Evolutionary conservation across 2,888 invertebrate species (phyloP).

Genomic region (Dendrolimus houi): DNA sequence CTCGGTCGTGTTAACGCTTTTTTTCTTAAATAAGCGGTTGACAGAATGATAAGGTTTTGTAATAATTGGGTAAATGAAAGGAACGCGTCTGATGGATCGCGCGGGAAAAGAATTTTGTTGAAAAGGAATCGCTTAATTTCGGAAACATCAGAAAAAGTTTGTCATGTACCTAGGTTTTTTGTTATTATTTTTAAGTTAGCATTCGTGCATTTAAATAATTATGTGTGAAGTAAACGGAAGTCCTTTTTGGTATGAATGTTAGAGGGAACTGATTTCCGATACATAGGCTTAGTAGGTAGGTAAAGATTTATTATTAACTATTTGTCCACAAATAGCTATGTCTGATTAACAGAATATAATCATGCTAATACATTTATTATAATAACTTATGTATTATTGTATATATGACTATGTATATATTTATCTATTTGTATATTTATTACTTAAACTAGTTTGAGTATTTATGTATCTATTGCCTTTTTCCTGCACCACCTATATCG

Average conservation of each 20-base stretch:
- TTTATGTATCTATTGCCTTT: too few relatives aligned
- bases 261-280: neutral
- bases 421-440: too few relatives aligned
- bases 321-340: too few relatives aligned
- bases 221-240: neutral
- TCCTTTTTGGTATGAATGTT: neutral
- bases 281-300: too few relatives aligned
- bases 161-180: constrained; percentile 35
- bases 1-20: constrained; percentile 10
- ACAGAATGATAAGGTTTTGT: constrained; percentile 57
- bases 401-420: too few relatives aligned
- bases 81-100: constrained; percentile 49
- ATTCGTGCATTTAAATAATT: constrained; percentile 3
- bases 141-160: constrained; percentile 21
- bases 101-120: constrained; percentile 33
- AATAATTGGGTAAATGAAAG: constrained; percentile 70
- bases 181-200: constrained; percentile 27
- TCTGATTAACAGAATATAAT: too few relatives aligned
- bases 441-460: too few relatives aligned
- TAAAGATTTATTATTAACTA: too few relatives aligned
- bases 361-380: too few relatives aligned
- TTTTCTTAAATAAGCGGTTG: constrained; percentile 17
- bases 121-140: constrained; percentile 35
- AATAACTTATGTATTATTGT: too few relatives aligned
- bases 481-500: too few relatives aligned